phyloP scores from a whole-genome alignment of 1,140 invertebrate genomes.

The Papilio aristodemus region DNA sequence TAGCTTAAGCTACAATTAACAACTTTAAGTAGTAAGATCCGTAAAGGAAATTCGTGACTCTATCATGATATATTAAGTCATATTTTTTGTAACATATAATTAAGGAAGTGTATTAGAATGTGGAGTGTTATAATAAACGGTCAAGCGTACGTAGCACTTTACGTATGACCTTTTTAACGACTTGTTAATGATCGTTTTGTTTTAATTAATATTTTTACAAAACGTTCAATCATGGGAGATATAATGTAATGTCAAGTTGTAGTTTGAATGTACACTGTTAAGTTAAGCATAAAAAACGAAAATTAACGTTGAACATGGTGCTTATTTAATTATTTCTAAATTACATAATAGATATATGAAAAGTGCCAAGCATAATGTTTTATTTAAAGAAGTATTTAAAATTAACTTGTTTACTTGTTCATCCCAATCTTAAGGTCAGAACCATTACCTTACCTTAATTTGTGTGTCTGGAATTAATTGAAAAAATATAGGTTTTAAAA shows the following conservation, averaged over 20 bases:
- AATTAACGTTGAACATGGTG: not conserved
- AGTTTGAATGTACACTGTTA: constrained; percentile 7
- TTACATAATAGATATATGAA: no score
- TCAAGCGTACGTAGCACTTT: constrained; percentile 8
- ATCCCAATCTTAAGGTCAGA: not conserved
- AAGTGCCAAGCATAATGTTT: no score
- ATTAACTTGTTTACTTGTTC: not conserved
- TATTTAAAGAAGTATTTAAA: no score
- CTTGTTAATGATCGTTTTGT: constrained; percentile 32
- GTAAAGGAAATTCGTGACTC: constrained; percentile 28
- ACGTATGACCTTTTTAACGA: constrained; percentile 27
- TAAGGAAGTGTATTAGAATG: constrained; percentile 29
- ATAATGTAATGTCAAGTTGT: constrained; percentile 29
- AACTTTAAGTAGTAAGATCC: constrained; percentile 4
- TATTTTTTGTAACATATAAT: constrained; percentile 29
- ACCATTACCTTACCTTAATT: not conserved
- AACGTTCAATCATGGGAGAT: constrained; percentile 30
- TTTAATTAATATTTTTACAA: constrained; percentile 31
- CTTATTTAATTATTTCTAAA: not conserved
- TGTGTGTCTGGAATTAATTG: no score
- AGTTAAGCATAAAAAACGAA: constrained; percentile 8
- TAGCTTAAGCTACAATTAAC: constrained; percentile 13
- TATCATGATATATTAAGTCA: constrained; percentile 27
- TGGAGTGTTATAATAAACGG: constrained; percentile 12
- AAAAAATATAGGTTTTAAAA: not conserved